Conservation (phyloP, 2,113 vertebrate genomes). For the Ctenomys sociabilis region DNA sequence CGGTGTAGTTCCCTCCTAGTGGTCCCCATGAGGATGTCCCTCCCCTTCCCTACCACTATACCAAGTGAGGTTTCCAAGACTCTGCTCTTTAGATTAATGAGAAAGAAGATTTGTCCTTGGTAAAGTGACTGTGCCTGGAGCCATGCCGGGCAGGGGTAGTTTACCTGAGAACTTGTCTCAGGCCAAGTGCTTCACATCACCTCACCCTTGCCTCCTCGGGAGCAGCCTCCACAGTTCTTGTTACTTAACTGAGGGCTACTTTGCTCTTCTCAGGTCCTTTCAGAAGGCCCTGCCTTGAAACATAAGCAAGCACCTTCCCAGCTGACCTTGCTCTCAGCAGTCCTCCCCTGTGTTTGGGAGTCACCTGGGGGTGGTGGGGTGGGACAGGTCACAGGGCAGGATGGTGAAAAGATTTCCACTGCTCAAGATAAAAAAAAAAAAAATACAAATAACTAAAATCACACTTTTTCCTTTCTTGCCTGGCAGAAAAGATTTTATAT, state of each 20-base stretch:
- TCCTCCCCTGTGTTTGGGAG: accelerated
- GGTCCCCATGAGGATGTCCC: background rate
- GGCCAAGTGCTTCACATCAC: accelerated
- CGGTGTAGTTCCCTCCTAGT: too few species aligned
- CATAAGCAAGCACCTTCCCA: background rate
- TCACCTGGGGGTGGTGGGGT: background rate
- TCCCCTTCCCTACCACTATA: accelerated
- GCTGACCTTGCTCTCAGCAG: background rate
- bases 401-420: background rate
- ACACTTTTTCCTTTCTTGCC: background rate
- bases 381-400: too few species aligned
- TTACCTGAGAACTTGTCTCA: accelerated
- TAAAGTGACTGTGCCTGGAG: accelerated
- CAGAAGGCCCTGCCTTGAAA: accelerated
- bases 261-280: background rate
- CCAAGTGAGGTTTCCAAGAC: accelerated
- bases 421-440: background rate
- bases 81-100: accelerated
- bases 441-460: background rate
- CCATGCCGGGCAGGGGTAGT: accelerated
- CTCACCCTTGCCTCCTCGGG: accelerated
- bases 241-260: background rate
- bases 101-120: background rate
- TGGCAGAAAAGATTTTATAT: background rate
- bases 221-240: accelerated